Percentiles rank a stretch among this genome's conserved stretches.
phyloP scores from a whole-genome alignment of 2,797 vertebrate species.

The Amblyopsis hoosieri region DNA sequence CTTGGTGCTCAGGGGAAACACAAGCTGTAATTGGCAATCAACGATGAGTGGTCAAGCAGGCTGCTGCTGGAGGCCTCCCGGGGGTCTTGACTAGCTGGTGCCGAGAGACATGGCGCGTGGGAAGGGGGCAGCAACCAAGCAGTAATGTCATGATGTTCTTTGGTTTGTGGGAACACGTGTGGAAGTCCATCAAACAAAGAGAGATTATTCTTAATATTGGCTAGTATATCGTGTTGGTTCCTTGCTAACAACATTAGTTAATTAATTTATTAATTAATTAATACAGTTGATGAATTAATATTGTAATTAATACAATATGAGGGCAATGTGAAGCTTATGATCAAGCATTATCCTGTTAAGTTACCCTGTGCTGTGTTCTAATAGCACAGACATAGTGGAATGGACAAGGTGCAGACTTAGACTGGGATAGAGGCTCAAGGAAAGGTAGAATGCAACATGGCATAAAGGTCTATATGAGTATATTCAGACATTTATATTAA shows the following conservation, averaged over 20 bases:
- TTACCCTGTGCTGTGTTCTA: no score
- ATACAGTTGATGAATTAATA: no score
- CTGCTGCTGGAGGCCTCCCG: conserved; percentile 31
- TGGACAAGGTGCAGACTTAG: conserved; percentile 23
- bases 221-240: no score
- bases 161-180: conserved; percentile 25
- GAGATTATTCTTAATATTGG: no score
- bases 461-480: no score
- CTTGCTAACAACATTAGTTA: no score
- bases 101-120: conserved; percentile 39
- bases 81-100: conserved; percentile 55
- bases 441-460: conserved; percentile 18
- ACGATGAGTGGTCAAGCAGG: conserved; percentile 58
- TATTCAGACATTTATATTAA: no score
- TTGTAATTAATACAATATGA: no score
- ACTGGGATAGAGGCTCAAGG: neutral
- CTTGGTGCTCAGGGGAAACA: conserved; percentile 48
- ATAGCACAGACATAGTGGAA: conserved; percentile 35
- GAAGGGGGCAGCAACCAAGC: neutral
- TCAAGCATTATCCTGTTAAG: no score
- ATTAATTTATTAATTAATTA: no score
- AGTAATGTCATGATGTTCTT: conserved; percentile 14
- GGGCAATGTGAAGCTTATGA: no score
- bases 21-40: conserved; percentile 62
- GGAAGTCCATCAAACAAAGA: no score